phyloP scores from a whole-genome alignment of 2,888 invertebrate genomes.

The Corbicula japonica region DNA sequence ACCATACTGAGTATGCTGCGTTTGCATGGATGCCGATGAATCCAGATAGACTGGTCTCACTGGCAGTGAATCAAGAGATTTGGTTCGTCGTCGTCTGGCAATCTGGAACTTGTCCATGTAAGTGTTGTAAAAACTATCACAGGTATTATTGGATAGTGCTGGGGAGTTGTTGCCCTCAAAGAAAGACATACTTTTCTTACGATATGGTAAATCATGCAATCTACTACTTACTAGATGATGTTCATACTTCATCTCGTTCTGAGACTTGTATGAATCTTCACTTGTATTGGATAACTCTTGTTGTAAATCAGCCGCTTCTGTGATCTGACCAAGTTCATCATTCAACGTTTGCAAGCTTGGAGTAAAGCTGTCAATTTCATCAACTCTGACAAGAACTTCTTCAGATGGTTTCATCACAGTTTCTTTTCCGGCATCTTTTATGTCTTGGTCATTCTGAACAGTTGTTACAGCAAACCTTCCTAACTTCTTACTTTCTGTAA shows the following conservation, averaged over 20 bases:
- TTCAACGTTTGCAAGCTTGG: too few relatives aligned
- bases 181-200: constrained; percentile 68
- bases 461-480: constrained; percentile 8
- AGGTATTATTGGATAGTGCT: constrained; percentile 59
- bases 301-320: too few relatives aligned
- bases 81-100: constrained; percentile 58
- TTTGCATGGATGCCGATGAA: constrained; percentile 45
- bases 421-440: constrained; percentile 5
- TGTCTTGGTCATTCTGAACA: constrained; percentile 4
- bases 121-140: constrained; percentile 62
- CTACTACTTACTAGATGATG: too few relatives aligned
- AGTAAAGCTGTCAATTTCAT: constrained; percentile 26
- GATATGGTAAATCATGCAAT: constrained; percentile 64
- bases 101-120: constrained; percentile 57
- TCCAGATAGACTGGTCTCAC: constrained; percentile 10
- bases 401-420: background rate
- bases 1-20: constrained; percentile 65
- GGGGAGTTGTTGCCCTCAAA: constrained; percentile 62
- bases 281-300: too few relatives aligned
- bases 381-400: constrained; percentile 6
- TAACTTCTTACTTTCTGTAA: constrained; percentile 2
- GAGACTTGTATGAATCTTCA: too few relatives aligned
- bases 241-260: too few relatives aligned
- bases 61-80: constrained; percentile 58
- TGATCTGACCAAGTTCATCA: too few relatives aligned